Base-by-base conservation (phyloP, 1,140 invertebrate species). In the Papilio xuthus region DNA sequence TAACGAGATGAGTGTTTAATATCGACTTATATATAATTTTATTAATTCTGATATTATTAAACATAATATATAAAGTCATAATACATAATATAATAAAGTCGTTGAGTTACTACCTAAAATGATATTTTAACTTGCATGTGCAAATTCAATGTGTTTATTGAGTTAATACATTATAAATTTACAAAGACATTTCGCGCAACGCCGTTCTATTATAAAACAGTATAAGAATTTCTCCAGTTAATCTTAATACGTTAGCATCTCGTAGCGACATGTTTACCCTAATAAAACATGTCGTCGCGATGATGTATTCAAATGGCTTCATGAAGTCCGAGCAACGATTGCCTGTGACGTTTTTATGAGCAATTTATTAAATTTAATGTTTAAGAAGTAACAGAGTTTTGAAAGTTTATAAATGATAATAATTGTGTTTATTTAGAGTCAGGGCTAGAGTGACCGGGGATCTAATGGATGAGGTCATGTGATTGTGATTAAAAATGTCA, bases 301-400 rank as follows among this genome's bases (percentile, higher is more conserved):
- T 74, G 72, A 56, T 53, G 47, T 75, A 75, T 75, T 56, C 10
- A 20, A 75, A 75, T 56, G 73, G 73, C 73, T 56, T 56, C 37
- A 75, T 56, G 73, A 53, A 75, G 73, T 75, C 47, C 44, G 18
- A 56, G 23, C 47, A 15, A 63, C 72, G 50, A 73, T 47, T 50
- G 8, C 44, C 1, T 1, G 50, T 2, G 73, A 75, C 73, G 50
- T 75, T 75, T 75, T 75, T 75, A 75, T 37, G 28, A 56, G 47
- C 73, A 56, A 75, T 75, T 56, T 75, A 56, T 75, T 56, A 75
- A 41, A 76, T 76, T 76, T 63, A 60, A 76, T 76, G 50, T 37
- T 32, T 53, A 37, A 41, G 37, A 53, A 76, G 37, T 32, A 76
- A 75, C 47, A 44, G 12, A 63, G 44, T 13, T 72, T 72, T 2